phyloP scores from a whole-genome alignment of 2,113 vertebrate species.

The Benitochromis conjunctus region DNA sequence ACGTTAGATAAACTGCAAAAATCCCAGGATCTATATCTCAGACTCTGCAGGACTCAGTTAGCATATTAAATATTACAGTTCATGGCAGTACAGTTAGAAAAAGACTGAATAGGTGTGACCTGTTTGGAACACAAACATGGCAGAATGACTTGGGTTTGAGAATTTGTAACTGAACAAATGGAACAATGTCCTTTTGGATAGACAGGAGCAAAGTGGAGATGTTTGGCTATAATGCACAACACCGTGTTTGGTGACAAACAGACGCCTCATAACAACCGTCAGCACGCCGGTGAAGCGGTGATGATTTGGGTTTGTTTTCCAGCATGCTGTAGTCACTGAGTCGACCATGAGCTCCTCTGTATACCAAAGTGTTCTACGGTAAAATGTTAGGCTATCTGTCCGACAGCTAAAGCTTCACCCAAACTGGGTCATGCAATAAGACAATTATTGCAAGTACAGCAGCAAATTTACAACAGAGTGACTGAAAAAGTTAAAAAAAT shows the following conservation, averaged over 20 bases:
- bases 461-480: not conserved
- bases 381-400: not conserved
- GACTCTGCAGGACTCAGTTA: not conserved
- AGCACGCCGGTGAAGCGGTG: no score
- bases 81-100: not conserved
- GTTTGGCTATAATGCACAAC: not conserved
- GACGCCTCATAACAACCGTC: not conserved
- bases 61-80: not conserved
- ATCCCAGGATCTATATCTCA: not conserved
- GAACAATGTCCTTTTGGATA: not conserved
- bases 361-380: not conserved
- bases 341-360: not conserved
- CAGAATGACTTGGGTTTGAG: not conserved
- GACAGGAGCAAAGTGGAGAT: not conserved
- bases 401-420: not conserved
- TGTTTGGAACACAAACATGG: not conserved
- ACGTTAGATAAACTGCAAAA: not conserved
- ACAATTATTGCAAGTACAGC: not conserved
- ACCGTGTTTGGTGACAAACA: rapidly evolving
- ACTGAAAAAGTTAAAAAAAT: not conserved
- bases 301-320: not conserved
- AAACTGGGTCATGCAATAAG: not conserved
- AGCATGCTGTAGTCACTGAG: not conserved
- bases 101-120: not conserved
- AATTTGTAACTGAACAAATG: not conserved